phyloP scores from a whole-genome alignment of 2,888 invertebrate genomes.

The Fissipunctia ypsillon region DNA sequence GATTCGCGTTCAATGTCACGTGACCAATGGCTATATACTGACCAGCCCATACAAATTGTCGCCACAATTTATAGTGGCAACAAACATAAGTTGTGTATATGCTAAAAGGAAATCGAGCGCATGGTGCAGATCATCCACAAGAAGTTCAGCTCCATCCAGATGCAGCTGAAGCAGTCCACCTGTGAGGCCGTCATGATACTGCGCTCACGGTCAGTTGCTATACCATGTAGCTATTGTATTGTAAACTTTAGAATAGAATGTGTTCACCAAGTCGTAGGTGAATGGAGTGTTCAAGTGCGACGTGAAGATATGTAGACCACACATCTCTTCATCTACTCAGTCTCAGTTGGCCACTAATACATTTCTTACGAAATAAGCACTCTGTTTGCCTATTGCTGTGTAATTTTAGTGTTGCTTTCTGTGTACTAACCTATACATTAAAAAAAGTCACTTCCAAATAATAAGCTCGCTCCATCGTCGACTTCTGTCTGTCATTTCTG shows the following conservation, averaged over 20 bases:
- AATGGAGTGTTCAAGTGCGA: background rate
- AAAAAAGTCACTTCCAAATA: constrained; percentile 30
- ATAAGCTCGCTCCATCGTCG: too few relatives aligned
- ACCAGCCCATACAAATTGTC: background rate
- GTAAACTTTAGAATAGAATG: background rate
- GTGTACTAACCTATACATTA: background rate
- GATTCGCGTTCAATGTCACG: too few relatives aligned
- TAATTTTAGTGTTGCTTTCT: background rate
- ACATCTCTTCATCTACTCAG: background rate
- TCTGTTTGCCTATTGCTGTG: background rate
- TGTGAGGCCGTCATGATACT: constrained; percentile 99
- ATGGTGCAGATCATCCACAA: constrained; percentile 99
- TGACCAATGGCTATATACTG: too few relatives aligned
- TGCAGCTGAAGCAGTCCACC: constrained; percentile 99
- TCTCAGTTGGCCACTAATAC: background rate
- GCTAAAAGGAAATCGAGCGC: constrained; percentile 96
- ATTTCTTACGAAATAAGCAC: background rate
- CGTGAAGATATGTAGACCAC: too few relatives aligned
- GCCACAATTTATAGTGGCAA: background rate
- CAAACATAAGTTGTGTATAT: background rate
- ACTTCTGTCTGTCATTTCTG: too few relatives aligned
- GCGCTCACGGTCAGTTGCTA: constrained; percentile 91
- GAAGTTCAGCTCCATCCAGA: constrained; percentile 99
- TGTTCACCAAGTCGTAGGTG: background rate
- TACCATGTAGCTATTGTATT: background rate